Evolutionary conservation across 2,797 vertebrate genomes (phyloP).

Genomic region (Thunnus albacares): DNA sequence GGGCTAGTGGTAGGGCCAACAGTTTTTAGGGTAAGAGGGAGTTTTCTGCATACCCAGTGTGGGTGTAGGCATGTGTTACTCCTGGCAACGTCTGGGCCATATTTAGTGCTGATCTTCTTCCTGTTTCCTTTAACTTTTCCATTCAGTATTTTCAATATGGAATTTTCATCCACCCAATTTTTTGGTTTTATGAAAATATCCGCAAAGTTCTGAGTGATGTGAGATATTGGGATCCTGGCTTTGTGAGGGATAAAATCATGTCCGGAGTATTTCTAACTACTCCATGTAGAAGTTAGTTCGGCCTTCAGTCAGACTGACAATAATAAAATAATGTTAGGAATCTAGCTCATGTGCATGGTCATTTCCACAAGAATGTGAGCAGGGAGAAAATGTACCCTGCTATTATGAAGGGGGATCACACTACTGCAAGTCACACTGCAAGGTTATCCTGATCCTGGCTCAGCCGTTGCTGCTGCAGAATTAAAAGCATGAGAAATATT

Average conservation of each 20-base stretch:
- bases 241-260: conserved; percentile 38
- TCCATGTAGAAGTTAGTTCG: conserved; percentile 12
- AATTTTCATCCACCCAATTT: conserved; percentile 66
- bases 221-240: conserved; percentile 29
- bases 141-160: conserved; percentile 65
- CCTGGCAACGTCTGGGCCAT: conserved; percentile 52
- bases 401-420: conserved; percentile 63
- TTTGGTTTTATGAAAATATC: conserved; percentile 72
- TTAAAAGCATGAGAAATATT: conserved; percentile 79
- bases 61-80: conserved; percentile 73
- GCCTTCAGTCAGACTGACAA: conserved; percentile 52
- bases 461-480: conserved; percentile 60
- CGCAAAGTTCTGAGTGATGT: conserved; percentile 27
- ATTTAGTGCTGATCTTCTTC: conserved; percentile 63
- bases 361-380: conserved; percentile 80
- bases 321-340: conserved; percentile 70
- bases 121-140: conserved; percentile 69
- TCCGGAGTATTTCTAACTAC: conserved; percentile 21
- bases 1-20: conserved; percentile 43
- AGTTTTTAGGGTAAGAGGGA: conserved; percentile 61
- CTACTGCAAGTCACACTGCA: conserved; percentile 57
- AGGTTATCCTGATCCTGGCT: conserved; percentile 61
- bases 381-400: conserved; percentile 61
- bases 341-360: conserved; percentile 56
- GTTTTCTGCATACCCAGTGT: conserved; percentile 72